Base-by-base conservation (phyloP, 1,140 invertebrate species). In the Physella acuta region DNA sequence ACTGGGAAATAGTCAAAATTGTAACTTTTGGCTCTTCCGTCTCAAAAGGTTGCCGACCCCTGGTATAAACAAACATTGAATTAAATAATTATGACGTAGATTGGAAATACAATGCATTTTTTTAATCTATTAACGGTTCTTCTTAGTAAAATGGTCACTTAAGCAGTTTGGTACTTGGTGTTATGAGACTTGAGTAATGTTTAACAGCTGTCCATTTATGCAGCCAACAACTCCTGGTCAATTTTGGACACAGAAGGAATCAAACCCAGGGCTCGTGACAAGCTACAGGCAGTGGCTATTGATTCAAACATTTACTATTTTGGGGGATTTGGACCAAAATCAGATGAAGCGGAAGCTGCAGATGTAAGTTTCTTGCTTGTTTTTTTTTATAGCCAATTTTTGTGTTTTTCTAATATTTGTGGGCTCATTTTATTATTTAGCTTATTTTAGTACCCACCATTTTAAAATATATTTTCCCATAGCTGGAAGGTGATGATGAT, bases 251-350 rank as follows among this genome's bases (percentile, higher is more conserved):
- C 70, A 5, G 72, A 76, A 33, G 81, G 82, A n/a, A 63, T 24
- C 3, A 55, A 39, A 37, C 83, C 83, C 11, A 71, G 73, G 51
- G 70, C 82, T 1, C 64, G 83, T 55, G 83, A 84, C 71, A 84
- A 84, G 69, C 61, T 82, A 49, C 75, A 79, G 31, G 77, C 74
- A 49, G 77, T 78, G 53, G 78, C 75, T 26, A 68, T 84, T 44
- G 80, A 77, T 28, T 71, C 71, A 44, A 75, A 71, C 33, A 82
- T 85, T 31, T 85, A 81, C 71, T 80, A 81, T 55, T 85, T 85
- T 79, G 82, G 83, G 71, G 83, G 83, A 30, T 85, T 85, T 77
- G 83, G 83, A 14, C 83, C 83, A 39, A 76, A 82, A 55, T 28
- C 67, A 11, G 70, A 68, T 49, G 72, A 69, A 56, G 76, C 76